Conservation (phyloP, 53 echinoderm and acorn worm species). For the Hippasteria phrygiana region DNA sequence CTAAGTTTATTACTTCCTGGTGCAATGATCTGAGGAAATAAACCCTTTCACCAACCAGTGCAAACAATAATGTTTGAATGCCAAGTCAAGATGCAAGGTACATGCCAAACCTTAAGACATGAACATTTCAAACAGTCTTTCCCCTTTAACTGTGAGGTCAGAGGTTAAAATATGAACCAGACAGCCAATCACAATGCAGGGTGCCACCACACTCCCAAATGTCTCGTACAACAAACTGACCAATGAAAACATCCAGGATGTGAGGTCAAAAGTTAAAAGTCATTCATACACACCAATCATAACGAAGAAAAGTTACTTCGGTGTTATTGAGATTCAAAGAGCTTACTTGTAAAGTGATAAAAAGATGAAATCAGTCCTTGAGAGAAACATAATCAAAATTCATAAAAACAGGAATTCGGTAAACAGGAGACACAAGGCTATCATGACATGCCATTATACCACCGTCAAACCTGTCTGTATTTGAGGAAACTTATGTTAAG, state of each 20-base stretch:
- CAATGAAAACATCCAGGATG: background rate
- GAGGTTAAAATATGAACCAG: background rate
- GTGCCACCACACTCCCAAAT: background rate
- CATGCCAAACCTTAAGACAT: background rate
- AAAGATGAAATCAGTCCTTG: background rate
- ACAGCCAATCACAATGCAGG: constrained; percentile 30
- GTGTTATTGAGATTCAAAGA: no score
- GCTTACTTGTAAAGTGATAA: no score
- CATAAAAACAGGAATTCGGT: no score
- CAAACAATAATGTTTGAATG: background rate
- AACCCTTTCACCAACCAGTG: constrained; percentile 1
- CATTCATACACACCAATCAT: constrained; percentile 2
- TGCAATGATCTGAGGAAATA: constrained; percentile 20
- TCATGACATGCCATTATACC: background rate
- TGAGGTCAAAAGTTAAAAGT: constrained; percentile 14
- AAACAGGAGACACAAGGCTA: background rate
- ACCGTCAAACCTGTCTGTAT: no score
- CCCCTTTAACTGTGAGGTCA: background rate
- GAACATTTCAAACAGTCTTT: background rate
- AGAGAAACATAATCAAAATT: no score
- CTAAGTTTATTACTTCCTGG: no score
- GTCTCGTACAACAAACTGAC: background rate
- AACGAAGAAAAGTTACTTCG: background rate
- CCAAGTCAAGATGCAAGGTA: background rate
- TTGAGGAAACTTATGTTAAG: background rate